phyloP scores from a whole-genome alignment of 2,888 invertebrate species.

The Blomia tropicalis region DNA sequence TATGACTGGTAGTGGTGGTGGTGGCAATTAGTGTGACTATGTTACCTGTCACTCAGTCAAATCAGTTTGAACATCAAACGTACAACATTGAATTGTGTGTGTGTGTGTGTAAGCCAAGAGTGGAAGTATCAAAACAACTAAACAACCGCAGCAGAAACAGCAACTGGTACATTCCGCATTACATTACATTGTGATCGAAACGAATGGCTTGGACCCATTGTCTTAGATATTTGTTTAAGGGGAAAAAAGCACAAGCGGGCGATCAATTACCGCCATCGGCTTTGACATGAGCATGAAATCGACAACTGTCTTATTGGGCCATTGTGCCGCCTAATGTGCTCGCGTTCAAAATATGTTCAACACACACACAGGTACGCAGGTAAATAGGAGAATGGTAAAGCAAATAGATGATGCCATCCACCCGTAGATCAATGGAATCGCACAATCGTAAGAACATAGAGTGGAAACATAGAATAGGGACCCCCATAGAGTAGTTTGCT shows the following conservation, averaged over 20 bases:
- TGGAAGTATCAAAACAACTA: no score
- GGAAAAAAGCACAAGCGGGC: no score
- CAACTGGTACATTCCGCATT: neutral
- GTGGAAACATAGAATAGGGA: neutral
- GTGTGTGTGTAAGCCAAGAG: neutral
- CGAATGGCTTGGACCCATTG: constrained; percentile 1
- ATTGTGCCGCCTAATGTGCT: constrained; percentile 7
- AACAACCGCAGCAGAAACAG: neutral
- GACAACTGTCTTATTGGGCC: constrained; percentile 15
- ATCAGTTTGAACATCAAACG: neutral
- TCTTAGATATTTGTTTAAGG: constrained; percentile 9
- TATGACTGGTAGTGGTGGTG: constrained; percentile 14
- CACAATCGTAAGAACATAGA: no score
- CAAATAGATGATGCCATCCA: constrained; percentile 7
- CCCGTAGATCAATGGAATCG: neutral
- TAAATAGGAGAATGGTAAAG: constrained; percentile 15
- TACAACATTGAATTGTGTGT: neutral
- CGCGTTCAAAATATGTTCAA: neutral
- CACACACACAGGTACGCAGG: no score
- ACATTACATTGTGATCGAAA: neutral
- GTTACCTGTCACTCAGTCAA: neutral
- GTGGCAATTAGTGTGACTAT: constrained; percentile 9
- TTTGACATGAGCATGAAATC: constrained; percentile 9
- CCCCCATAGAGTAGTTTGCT: no score
- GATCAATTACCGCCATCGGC: neutral